These are phyloP conservation scores for Drosophila neocordata DNA, from an alignment of 1,140 invertebrate genomes.

Conservation along the genomic window DNA sequence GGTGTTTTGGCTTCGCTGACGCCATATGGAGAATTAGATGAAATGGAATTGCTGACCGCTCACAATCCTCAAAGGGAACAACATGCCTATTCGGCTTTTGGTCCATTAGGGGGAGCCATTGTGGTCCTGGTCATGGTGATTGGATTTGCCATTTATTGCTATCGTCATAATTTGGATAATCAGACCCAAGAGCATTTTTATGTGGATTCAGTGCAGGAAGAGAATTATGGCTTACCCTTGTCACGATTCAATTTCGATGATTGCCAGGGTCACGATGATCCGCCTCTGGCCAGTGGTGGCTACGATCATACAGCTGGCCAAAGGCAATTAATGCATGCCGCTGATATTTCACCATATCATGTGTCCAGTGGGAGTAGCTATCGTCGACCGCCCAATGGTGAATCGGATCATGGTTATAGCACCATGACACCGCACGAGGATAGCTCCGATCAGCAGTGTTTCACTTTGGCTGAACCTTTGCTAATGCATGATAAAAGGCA, in stretches of 20 bases:
- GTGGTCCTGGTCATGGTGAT: slow-evolving; percentile 86
- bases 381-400: slow-evolving; percentile 90
- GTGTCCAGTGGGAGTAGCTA: slow-evolving; percentile 88
- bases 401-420: slow-evolving; percentile 97
- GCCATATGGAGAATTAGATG: slow-evolving; percentile 90
- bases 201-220: slow-evolving; percentile 83
- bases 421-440: slow-evolving; percentile 97
- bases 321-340: slow-evolving; percentile 78
- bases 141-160: slow-evolving; percentile 87
- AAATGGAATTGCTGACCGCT: slow-evolving; percentile 84
- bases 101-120: slow-evolving; percentile 86
- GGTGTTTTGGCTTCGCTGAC: slow-evolving; percentile 90
- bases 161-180: slow-evolving; percentile 85
- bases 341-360: slow-evolving; percentile 93
- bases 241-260: slow-evolving; percentile 82
- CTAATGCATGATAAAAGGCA: slow-evolving; percentile 84
- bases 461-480: slow-evolving; percentile 86
- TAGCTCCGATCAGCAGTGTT: slow-evolving; percentile 90
- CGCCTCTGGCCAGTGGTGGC: slow-evolving; percentile 60
- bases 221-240: slow-evolving; percentile 80
- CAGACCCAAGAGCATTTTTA: slow-evolving; percentile 84
- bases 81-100: slow-evolving; percentile 85
- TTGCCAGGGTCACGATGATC: slow-evolving; percentile 75
- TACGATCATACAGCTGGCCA: slow-evolving; percentile 76
- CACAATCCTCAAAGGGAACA: slow-evolving; percentile 83